Evolutionary conservation across 2,888 invertebrate species (phyloP), one percentile per base, ranked within the genome.

Genomic region (Leptogaster cylindrica): DNA sequence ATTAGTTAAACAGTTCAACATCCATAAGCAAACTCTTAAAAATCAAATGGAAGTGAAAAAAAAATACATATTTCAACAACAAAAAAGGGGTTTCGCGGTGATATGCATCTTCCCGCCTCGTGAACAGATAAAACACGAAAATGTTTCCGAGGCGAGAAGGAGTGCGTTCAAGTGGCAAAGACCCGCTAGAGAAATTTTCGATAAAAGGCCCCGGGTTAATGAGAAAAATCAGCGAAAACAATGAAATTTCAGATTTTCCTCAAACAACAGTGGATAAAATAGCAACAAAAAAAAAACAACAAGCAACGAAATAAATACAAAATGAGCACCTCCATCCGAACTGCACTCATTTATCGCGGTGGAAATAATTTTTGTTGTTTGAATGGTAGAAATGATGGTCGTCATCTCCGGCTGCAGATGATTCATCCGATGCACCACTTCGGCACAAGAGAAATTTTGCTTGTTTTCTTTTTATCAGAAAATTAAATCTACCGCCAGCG

Each of bases 191-290:
- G 55, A 55, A 55, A 55, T 55, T 55, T 55, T 23, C 55, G 39
- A 55, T 55, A 20, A 28, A 52, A 18, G 31, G 36, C 12, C 39
- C 16, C 33, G 10, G 39, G 20, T 55, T 55, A 55, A 55, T 55
- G 55, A 55, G 55, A 55, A 55, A 55, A 55, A 36, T 55, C 36
- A 55, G 55, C 36, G 55, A 33, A 55, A 55, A 55, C 36, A 55
- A 55, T 55, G 55, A 55, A 55, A 55, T 55, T 52, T 55, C 55
- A 55, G 36, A 23, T 36, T 55, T 23, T 23, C 36, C 36, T 36
- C 20, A 46, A 20, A n/a, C n/a, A n/a, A n/a, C n/a, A n/a, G n/a
- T n/a, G n/a, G n/a, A n/a, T n/a, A n/a, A n/a, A n/a, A n/a, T n/a
- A n/a, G n/a, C n/a, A n/a, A n/a, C 46, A n/a, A 23, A 55, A 52